phyloP scores from a whole-genome alignment of 2,113 vertebrate genomes.

The Capricornis sumatraensis region DNA sequence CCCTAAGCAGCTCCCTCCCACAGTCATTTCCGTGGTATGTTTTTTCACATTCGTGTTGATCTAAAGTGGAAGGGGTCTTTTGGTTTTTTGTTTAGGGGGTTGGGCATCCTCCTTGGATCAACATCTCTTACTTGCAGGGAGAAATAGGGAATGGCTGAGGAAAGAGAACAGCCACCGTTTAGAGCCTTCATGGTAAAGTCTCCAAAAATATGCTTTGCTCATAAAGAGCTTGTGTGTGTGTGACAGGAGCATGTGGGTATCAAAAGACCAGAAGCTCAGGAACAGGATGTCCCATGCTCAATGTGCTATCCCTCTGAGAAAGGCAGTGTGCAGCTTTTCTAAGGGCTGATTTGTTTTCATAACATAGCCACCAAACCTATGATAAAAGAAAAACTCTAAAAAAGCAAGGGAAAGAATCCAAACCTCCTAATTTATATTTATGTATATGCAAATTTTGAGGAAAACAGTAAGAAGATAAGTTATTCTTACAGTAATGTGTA shows the following conservation, averaged over 20 bases:
- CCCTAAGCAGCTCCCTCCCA: conserved; percentile 89
- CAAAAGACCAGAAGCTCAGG: neutral
- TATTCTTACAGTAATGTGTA: neutral
- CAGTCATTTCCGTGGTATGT: conserved; percentile 87
- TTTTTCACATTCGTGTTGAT: neutral
- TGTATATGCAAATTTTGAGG: neutral
- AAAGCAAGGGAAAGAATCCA: neutral
- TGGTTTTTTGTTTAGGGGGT: too few species aligned
- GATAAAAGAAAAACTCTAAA: neutral
- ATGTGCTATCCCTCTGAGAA: neutral
- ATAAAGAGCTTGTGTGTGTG: neutral
- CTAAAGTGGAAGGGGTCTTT: neutral
- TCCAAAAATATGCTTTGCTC: neutral
- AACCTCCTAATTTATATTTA: neutral
- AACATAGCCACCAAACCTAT: neutral
- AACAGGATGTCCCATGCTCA: fast-evolving
- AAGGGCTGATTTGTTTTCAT: neutral
- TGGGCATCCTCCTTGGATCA: neutral
- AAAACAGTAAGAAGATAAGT: neutral
- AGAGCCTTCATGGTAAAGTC: neutral
- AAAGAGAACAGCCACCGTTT: neutral
- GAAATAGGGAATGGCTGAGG: neutral
- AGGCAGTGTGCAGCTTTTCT: neutral
- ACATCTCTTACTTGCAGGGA: neutral
- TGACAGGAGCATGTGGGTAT: neutral